Conservation (phyloP, 2,113 vertebrate species). For the Trogon surrucura region DNA sequence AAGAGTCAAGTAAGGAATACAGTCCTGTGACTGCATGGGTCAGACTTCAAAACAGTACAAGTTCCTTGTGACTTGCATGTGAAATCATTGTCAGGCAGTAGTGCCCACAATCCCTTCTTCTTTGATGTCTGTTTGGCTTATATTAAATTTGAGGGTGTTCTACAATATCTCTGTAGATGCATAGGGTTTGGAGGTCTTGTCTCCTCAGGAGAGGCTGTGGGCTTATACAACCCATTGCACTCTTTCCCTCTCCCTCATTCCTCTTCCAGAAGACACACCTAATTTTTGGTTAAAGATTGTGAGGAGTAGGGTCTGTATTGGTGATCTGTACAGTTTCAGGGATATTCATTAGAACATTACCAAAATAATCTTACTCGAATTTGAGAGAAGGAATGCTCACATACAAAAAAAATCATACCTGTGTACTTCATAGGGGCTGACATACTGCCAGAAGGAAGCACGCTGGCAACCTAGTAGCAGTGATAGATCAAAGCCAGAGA, state of each 20-base stretch:
- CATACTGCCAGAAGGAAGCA: background rate
- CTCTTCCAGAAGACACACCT: background rate
- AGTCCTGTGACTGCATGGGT: background rate
- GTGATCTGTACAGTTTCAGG: background rate
- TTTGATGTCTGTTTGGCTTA: background rate
- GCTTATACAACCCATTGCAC: background rate
- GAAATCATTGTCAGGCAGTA: background rate
- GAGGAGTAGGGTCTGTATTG: background rate
- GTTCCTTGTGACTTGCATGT: constrained; percentile 36
- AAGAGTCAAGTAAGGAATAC: background rate
- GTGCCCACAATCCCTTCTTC: background rate
- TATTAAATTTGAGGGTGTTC: background rate
- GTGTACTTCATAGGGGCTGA: background rate
- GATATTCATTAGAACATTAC: background rate
- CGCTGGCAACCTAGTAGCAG: background rate
- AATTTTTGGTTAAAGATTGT: background rate
- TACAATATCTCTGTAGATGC: background rate
- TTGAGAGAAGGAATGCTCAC: background rate
- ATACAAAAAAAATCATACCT: background rate
- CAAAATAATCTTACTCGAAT: background rate
- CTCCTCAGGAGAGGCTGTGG: background rate
- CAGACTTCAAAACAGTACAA: constrained; percentile 20
- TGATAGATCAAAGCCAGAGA: background rate
- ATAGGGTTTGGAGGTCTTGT: background rate
- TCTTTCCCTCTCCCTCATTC: background rate